Evolutionary conservation across 1,140 invertebrate species (phyloP).

Genomic region (Drosophila triauraria): DNA sequence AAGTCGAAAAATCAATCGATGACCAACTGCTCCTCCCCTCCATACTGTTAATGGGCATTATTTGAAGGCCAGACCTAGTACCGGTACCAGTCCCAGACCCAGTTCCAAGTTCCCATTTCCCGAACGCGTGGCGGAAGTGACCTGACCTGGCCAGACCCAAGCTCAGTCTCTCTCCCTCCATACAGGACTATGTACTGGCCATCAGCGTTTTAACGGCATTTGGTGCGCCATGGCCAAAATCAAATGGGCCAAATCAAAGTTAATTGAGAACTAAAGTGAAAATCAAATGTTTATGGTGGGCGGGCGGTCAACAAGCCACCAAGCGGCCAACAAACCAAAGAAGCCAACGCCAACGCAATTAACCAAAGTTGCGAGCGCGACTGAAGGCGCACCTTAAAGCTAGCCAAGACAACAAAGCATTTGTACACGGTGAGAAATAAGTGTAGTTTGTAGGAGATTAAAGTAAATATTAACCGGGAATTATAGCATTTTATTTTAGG

Average conservation of each 20-base stretch:
- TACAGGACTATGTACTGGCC: conserved; percentile 39
- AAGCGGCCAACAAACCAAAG: conserved; percentile 20
- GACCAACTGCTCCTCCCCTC: conserved; percentile 30
- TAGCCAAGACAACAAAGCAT: conserved; percentile 32
- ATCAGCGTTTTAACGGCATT: conserved; percentile 63
- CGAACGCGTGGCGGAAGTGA: conserved; percentile 70
- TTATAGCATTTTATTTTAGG: too few species aligned
- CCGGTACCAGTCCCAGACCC: conserved; percentile 31
- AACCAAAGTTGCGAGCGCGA: conserved; percentile 70
- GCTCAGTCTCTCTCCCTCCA: background rate
- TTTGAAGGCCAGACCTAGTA: conserved; percentile 69
- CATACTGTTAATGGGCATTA: conserved; percentile 58
- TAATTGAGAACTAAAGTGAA: conserved; percentile 83
- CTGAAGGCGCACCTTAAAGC: conserved; percentile 64
- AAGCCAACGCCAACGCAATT: conserved; percentile 67
- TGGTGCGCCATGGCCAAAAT: conserved; percentile 60
- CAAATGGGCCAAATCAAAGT: conserved; percentile 81
- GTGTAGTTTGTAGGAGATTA: too few species aligned
- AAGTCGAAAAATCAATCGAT: conserved; percentile 63
- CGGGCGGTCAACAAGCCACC: conserved; percentile 52
- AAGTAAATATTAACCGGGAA: background rate
- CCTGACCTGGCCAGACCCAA: conserved; percentile 48
- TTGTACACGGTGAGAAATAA: background rate
- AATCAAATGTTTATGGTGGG: conserved; percentile 72
- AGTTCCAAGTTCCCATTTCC: conserved; percentile 24